Percentiles rank a stretch among this genome's conserved stretches.
These are phyloP conservation scores for Manacus vitellinus DNA, from an alignment of 2,113 vertebrate species.

Conservation along the genomic window DNA sequence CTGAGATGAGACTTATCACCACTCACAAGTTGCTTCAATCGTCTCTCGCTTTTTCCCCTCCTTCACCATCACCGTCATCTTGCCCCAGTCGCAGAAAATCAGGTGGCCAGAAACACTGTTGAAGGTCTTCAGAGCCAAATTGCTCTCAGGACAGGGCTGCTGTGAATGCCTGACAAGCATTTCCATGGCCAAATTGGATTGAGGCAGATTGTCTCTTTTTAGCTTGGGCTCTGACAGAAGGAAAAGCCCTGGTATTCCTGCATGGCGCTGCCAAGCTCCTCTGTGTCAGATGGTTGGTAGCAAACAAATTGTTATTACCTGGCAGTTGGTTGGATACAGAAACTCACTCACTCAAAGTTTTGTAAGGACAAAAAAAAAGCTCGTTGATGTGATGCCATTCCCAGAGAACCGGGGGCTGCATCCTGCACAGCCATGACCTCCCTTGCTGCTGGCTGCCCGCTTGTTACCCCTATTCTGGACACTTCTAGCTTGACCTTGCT, in stretches of 20 bases:
- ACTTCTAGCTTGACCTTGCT: not conserved
- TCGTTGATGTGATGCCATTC: not conserved
- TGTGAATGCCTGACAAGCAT: not conserved
- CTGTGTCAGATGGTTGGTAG: not conserved
- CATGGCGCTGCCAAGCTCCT: not conserved
- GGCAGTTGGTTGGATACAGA: not conserved
- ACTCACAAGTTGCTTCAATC: not conserved
- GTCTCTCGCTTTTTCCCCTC: not conserved
- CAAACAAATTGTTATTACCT: slow-evolving; percentile 27
- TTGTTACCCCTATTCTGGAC: not conserved
- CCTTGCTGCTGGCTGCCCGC: not conserved
- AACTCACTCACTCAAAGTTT: not conserved
- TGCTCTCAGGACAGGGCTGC: not conserved
- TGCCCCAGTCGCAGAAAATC: not conserved
- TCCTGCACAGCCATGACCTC: not conserved
- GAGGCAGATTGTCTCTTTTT: not conserved
- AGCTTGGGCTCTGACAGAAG: not conserved
- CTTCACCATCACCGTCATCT: not conserved
- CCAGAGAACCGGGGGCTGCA: not conserved
- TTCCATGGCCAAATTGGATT: not conserved
- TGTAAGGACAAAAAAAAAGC: not conserved
- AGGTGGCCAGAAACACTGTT: not conserved
- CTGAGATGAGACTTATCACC: not conserved
- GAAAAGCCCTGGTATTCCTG: not conserved
- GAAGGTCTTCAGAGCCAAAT: not conserved